Evolutionary conservation across 2,888 invertebrate genomes (phyloP), one percentile per base, ranked within the genome.

Genomic region (Diploptera punctata): DNA sequence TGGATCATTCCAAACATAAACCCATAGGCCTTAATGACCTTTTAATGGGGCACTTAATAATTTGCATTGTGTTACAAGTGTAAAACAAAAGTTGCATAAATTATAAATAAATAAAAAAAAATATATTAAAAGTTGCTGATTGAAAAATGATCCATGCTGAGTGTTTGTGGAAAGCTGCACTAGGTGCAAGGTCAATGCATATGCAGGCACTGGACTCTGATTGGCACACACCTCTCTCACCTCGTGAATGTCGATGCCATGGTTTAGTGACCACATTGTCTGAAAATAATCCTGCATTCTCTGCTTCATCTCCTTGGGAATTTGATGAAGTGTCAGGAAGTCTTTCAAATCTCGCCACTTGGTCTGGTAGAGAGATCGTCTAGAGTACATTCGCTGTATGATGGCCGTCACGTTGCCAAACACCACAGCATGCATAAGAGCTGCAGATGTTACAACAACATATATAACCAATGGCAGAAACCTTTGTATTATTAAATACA

Each of bases 331-430:
- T 47, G 93, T 90, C 77, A 97, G 90, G 84, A 98, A 98, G 84
- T 98, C 98, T 86, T 98, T 98, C 75, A 98, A 87, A 83, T 98
- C 97, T 72, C 96, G 87, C 91, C 96, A 95, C 85, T 97, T 97
- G 79, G 93, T 94, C 82, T 98, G 97, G 82, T 97, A 98, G 80
- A 95, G 89, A 3, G 97, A 97, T 49, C 97, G 88, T 54, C 97
- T 88, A 0, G 97, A 94, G 84, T 98, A 98, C 95, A 98, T 97
- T 78, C 98, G 87, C 82, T 98, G 98, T 80, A 98, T 98, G 79
- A 98, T 97, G 69, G 98, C 97, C 18, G 98, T 98, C 78, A 98
- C 98, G 84, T 98, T 98, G 82, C 98, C 98, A 82, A 98, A 98
- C 52, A 98, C 97, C 70, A 97, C 95, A 21, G 98, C 98, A 83